Base-by-base conservation (phyloP, 2,888 invertebrate genomes). In the Andrena camellia region DNA sequence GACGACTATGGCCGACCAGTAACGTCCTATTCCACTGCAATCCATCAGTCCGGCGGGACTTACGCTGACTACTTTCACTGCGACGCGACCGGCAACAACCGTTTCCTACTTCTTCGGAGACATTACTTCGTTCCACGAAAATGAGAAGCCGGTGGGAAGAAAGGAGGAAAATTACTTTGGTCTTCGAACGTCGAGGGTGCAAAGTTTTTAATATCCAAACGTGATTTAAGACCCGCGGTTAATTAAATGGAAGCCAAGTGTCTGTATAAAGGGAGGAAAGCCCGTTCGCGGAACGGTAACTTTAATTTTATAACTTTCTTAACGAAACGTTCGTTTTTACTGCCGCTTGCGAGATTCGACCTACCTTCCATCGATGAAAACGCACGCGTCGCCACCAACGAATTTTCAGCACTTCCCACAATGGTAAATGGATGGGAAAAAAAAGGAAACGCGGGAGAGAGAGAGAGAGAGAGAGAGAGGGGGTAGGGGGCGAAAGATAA, bases 191-290 rank as follows among this genome's bases (percentile, higher is more conserved):
- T 83, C 72, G 52, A 71, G 86, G 74, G 77, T 62, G 85, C 77
- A 78, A 86, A 91, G 89, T 90, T 92, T 90, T 90, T 90, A 90
- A 90, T 91, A 92, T 90, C 88, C 69, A 85, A 86, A 81, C 85
- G 84, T 91, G 90, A 92, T 92, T 92, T 91, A 92, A 85, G 85
- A 67, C 73, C 80, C 63, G 77, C 83, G 86, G 89, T 91, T 92
- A 91, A 92, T 91, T 91, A 92, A 92, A 91, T 88, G 87, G 86
- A 81, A 86, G 85, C 85, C 78, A 78, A 86, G 82, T 82, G 86
- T 83, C 84, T 70, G 89, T 82, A 86, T 86, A 86, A 86, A 87
- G 59, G 79, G 52, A 20, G 50, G 54, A 54, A 78, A 81, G 67
- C 54, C 54, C 74, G 70, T 35, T 62, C 29, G 71, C 29, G 66